Evolutionary conservation across 2,888 invertebrate genomes (phyloP).

Genomic region (Andrena chrysosceles): DNA sequence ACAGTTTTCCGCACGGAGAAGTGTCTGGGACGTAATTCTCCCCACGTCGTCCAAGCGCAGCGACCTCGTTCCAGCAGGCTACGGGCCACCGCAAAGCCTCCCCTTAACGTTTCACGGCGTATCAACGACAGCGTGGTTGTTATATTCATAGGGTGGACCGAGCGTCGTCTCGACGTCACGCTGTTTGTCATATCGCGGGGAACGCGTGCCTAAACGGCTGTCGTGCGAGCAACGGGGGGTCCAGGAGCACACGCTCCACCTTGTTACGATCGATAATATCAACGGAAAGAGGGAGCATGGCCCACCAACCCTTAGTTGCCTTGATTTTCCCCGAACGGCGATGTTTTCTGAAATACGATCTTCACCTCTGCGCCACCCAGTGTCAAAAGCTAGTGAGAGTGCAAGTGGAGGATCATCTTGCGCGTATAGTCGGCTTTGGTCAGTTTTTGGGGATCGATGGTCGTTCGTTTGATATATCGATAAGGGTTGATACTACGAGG

Average conservation of each 20-base stretch:
- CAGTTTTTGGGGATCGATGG: background rate
- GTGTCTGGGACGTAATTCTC: background rate
- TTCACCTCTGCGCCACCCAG: too few relatives aligned
- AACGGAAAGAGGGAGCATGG: constrained; percentile 14
- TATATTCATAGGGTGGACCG: constrained; percentile 46
- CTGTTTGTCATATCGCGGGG: constrained; percentile 71
- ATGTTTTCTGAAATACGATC: constrained; percentile 33
- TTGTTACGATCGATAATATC: constrained; percentile 66
- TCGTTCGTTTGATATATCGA: background rate
- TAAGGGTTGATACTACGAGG: background rate
- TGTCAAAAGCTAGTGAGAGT: background rate
- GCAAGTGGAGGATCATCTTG: too few relatives aligned
- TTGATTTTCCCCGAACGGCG: constrained; percentile 7
- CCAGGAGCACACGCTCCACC: constrained; percentile 36
- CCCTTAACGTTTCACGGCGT: constrained; percentile 65
- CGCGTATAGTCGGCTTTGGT: background rate
- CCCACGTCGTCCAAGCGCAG: background rate
- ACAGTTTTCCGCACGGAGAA: background rate
- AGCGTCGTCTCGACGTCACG: constrained; percentile 58
- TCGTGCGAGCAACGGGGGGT: constrained; percentile 46
- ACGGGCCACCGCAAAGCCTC: constrained; percentile 56
- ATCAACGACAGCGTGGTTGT: constrained; percentile 61
- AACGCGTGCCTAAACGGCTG: constrained; percentile 69
- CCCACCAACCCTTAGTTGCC: constrained; percentile 21
- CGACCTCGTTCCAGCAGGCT: constrained; percentile 5